Evolutionary conservation across 2,797 vertebrate species (phyloP).

Genomic region (Spea hammondii): DNA sequence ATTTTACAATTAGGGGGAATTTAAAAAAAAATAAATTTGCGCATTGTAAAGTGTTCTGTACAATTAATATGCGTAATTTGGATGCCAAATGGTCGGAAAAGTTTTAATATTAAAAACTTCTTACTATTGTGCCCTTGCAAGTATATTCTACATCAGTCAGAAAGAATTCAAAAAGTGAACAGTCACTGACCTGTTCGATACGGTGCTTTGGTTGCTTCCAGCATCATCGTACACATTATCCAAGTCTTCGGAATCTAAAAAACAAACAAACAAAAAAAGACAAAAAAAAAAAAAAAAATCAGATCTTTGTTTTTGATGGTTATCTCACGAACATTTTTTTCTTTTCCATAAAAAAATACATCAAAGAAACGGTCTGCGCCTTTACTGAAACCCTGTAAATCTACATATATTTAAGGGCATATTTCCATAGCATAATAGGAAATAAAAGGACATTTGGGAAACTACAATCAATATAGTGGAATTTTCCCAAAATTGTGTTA

Average conservation of each 20-base stretch:
- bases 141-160: not conserved
- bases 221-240: conserved; percentile 67
- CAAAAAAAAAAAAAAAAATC: too few species aligned
- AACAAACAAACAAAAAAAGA: not conserved
- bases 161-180: not conserved
- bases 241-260: conserved; percentile 61
- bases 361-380: not conserved
- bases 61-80: not conserved
- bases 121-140: not conserved
- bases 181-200: conserved; percentile 53
- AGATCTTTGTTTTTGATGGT: too few species aligned
- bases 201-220: conserved; percentile 40
- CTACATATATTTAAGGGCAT: too few species aligned
- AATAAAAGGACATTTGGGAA: too few species aligned
- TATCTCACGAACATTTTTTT: too few species aligned
- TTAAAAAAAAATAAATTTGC: not conserved
- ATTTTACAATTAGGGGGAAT: too few species aligned
- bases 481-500: too few species aligned
- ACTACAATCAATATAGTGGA: too few species aligned
- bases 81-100: too few species aligned
- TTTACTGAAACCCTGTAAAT: not conserved
- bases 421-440: too few species aligned
- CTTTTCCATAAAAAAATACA: not conserved
- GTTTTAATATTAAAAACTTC: too few species aligned
- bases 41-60: not conserved